Base-by-base conservation (phyloP, 2,113 vertebrate species). In the Pipa parva region DNA sequence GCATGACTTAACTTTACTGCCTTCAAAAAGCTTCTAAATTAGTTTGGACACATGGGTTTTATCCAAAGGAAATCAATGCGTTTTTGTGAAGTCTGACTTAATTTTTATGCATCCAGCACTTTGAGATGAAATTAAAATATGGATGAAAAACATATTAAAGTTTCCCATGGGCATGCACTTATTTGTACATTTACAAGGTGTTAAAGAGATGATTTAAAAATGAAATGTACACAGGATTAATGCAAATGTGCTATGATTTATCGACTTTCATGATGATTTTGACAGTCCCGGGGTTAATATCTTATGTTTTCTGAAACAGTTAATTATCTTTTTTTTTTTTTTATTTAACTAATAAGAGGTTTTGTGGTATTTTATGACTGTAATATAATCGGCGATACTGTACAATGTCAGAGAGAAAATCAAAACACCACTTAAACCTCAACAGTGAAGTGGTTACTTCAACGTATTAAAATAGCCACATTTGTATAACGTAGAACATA, bases 131-230 rank as follows among this genome's bases (percentile, higher is more conserved):
- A 92, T 91, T 86, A 91, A 92, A 95, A 94, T 89, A 87, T 91
- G 89, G 88, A 93, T 92, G 86, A 93, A 94, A 94, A 94, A 89
- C 89, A 93, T 91, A 89, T 90, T 87, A 91, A 86, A 78, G 86
- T 84, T 84, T 89, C 88, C 90, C 90, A 66, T 50, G 88, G 78
- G 90, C 75, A 77, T 50, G 15, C 73, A 78, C 83, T 85, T 90
- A 88, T 89, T 90, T 91, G 85, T 87, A 82, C 84, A 85, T 87
- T 85, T 86, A 85, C 82, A 81, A 83, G 85, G 86, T 86, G 84
- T 88, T 86, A 87, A 86, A 88, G 87, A 88, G 90, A 89, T 81
- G 83, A 85, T 89, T 84, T 83, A 85, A 88, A 87, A 88, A 88
- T 83, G 75, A 81, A 80, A 88, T 82, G 79, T 78, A 79, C 79